These are phyloP conservation scores for Vulpes vulpes DNA, from an alignment of 2,113 vertebrate genomes.

Conservation along the genomic window DNA sequence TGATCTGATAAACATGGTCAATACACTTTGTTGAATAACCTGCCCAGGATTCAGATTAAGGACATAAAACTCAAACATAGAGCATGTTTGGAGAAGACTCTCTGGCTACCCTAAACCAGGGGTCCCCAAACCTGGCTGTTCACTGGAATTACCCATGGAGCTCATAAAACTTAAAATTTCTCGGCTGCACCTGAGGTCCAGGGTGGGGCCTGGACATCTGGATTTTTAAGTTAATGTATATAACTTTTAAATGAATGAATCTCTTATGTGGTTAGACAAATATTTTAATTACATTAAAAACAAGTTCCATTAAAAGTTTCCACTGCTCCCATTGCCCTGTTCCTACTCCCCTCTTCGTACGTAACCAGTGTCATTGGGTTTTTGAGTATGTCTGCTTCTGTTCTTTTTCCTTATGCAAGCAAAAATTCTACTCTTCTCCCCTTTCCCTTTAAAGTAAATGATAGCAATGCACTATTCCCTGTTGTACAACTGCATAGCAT, in stretches of 20 bases:
- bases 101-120: neutral
- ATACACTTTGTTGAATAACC: neutral
- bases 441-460: neutral
- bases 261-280: neutral
- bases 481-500: neutral
- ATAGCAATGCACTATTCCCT: neutral
- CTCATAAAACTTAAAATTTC: neutral
- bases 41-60: neutral
- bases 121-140: neutral
- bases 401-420: neutral
- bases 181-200: neutral
- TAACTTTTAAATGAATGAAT: conserved; percentile 4
- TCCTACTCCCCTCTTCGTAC: neutral
- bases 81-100: neutral
- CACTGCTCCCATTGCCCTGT: neutral
- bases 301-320: neutral
- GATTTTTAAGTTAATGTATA: neutral
- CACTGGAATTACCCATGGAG: neutral
- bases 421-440: neutral
- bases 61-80: neutral
- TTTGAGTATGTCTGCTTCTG: neutral
- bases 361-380: neutral
- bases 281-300: neutral
- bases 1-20: neutral
- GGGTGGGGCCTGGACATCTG: neutral